Conservation (phyloP, 2,113 vertebrate species). For the Crotophaga sulcirostris region DNA sequence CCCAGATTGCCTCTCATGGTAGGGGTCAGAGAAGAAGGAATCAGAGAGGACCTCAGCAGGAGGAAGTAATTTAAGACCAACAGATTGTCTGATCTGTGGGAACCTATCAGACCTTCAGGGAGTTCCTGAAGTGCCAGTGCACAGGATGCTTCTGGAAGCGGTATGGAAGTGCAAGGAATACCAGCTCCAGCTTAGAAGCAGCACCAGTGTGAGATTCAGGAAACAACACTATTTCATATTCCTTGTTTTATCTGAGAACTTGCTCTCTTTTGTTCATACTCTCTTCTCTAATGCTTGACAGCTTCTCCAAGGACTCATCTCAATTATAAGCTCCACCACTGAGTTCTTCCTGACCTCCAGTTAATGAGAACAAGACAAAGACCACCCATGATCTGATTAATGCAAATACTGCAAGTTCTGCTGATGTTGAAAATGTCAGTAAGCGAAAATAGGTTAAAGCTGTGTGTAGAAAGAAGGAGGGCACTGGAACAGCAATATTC, state of each 20-base stretch:
- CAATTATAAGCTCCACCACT: not conserved
- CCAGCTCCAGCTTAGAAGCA: not conserved
- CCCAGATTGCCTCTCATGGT: not conserved
- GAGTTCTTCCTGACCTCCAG: not conserved
- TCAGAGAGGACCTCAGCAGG: not conserved
- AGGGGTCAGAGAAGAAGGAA: not conserved
- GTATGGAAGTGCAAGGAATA: not conserved
- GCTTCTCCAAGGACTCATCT: not conserved
- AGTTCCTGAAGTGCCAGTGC: not conserved
- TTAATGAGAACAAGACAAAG: constrained; percentile 29
- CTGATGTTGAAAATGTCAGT: not conserved
- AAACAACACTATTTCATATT: not conserved
- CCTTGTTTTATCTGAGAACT: not conserved
- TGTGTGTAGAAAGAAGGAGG: not conserved
- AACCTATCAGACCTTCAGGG: not conserved
- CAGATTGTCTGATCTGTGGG: not conserved
- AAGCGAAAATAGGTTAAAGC: constrained; percentile 10
- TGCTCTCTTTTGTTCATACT: not conserved
- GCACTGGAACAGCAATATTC: not conserved
- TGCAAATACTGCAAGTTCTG: not conserved
- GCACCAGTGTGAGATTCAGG: not conserved
- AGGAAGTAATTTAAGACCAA: not conserved
- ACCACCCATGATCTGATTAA: constrained; percentile 1
- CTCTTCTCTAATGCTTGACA: not conserved
- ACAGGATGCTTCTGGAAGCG: not conserved